Evolutionary conservation across 1,140 invertebrate genomes (phyloP).

Genomic region (Berghia stephanieae): DNA sequence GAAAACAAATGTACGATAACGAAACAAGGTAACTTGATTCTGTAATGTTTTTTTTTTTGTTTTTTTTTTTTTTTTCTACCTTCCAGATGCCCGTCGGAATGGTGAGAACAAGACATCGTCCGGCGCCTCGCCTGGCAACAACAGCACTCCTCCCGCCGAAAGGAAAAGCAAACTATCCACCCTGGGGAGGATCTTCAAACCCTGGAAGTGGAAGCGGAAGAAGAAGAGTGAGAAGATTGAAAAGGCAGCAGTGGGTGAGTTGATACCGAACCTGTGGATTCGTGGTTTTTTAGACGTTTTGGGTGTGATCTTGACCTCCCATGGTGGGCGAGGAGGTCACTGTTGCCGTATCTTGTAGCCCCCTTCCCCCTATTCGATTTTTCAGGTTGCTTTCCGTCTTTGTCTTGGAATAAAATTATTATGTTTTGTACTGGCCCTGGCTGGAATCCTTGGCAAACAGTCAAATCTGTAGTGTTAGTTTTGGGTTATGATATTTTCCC

Average conservation of each 20-base stretch:
- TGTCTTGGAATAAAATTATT: not conserved
- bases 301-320: not conserved
- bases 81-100: slow-evolving; percentile 74
- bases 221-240: slow-evolving; percentile 98
- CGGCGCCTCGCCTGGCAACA: slow-evolving; percentile 39
- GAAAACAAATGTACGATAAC: no score
- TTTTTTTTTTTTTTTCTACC: no score
- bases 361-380: not conserved
- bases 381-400: slow-evolving; percentile 3
- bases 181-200: slow-evolving; percentile 93
- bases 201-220: slow-evolving; percentile 99
- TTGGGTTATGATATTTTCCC: no score
- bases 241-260: slow-evolving; percentile 93
- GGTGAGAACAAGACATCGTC: slow-evolving; percentile 69
- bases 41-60: no score
- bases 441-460: no score
- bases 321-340: no score
- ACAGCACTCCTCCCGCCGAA: slow-evolving; percentile 77
- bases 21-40: slow-evolving; percentile 71
- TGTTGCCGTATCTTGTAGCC: no score
- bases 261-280: not conserved
- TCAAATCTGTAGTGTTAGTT: no score
- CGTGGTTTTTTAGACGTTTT: no score
- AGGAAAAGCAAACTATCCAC: slow-evolving; percentile 93
- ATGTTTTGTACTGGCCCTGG: no score